A percentile compares a stretch with the other conserved stretches of the same genome.
phyloP scores from a whole-genome alignment of 2,888 invertebrate genomes.

The Tineola bisselliella region DNA sequence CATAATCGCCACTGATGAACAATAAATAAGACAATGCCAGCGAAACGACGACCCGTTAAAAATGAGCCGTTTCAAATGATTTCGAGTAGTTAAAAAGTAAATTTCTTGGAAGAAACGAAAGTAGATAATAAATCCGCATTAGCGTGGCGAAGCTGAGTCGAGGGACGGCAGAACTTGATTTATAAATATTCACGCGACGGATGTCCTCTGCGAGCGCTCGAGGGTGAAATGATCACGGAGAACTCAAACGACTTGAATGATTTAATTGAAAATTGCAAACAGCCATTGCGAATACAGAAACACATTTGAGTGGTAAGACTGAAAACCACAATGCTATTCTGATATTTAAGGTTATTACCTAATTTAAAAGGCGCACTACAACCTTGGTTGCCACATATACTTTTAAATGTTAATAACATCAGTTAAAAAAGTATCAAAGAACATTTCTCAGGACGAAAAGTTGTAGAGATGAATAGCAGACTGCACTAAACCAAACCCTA shows the following conservation, averaged over 20 bases:
- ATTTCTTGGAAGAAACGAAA: not conserved
- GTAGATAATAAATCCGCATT: conserved; percentile 37
- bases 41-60: not conserved
- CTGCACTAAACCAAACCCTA: too few species aligned
- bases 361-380: too few species aligned
- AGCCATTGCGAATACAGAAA: not conserved
- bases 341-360: too few species aligned
- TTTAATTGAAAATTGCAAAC: conserved; percentile 1
- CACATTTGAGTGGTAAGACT: not conserved
- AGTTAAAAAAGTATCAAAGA: too few species aligned
- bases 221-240: conserved; percentile 30
- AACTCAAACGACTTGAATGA: not conserved
- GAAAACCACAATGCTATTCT: too few species aligned
- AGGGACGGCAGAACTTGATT: conserved; percentile 23
- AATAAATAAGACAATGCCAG: not conserved
- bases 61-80: not conserved
- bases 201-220: conserved; percentile 25
- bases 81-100: not conserved
- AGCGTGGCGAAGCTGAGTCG: conserved; percentile 20
- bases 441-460: too few species aligned
- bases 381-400: too few species aligned
- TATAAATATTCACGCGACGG: conserved; percentile 46
- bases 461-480: too few species aligned
- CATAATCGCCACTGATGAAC: not conserved
- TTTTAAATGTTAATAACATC: too few species aligned